Conservation (phyloP, 1,140 invertebrate species). For the Scaptomyza pallida region DNA sequence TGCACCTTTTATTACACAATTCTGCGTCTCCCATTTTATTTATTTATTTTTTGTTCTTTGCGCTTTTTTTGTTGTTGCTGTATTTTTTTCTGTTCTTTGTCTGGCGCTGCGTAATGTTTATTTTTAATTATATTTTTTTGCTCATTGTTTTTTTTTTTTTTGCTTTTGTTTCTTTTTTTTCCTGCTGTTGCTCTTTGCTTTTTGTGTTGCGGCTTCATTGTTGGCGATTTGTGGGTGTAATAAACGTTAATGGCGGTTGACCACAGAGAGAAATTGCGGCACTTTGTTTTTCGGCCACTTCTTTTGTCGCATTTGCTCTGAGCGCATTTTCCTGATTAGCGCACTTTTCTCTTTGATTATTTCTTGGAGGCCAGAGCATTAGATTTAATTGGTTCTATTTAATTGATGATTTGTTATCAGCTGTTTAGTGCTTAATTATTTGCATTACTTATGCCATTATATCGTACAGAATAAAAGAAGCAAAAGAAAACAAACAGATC, state of each 20-base stretch:
- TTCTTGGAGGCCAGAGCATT: conserved; percentile 39
- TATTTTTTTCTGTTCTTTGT: conserved; percentile 52
- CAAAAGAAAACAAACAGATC: conserved; percentile 26
- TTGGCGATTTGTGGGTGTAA: conserved; percentile 71
- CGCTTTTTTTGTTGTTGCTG: neutral
- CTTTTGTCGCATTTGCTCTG: conserved; percentile 40
- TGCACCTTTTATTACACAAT: conserved; percentile 77
- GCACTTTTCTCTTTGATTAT: conserved; percentile 38
- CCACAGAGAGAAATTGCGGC: conserved; percentile 76
- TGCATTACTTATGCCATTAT: conserved; percentile 46
- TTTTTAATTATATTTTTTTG: conserved; percentile 79
- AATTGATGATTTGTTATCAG: conserved; percentile 79
- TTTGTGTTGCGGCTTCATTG: conserved; percentile 54
- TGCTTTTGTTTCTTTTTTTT: conserved; percentile 27
- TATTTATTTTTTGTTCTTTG: conserved; percentile 32
- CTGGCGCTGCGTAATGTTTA: conserved; percentile 73
- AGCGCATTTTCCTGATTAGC: conserved; percentile 48
- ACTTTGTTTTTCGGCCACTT: conserved; percentile 58
- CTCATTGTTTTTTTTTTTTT: conserved; percentile 50
- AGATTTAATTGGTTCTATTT: conserved; percentile 68
- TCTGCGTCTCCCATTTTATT: conserved; percentile 32
- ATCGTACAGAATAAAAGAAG: conserved; percentile 8
- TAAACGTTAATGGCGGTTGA: conserved; percentile 81
- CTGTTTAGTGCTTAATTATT: conserved; percentile 76
- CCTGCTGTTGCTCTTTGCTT: conserved; percentile 72